Evolutionary conservation across 1,140 invertebrate species (phyloP), one percentile per base, ranked within the genome.

Genomic region (Oedothorax gibbosus): DNA sequence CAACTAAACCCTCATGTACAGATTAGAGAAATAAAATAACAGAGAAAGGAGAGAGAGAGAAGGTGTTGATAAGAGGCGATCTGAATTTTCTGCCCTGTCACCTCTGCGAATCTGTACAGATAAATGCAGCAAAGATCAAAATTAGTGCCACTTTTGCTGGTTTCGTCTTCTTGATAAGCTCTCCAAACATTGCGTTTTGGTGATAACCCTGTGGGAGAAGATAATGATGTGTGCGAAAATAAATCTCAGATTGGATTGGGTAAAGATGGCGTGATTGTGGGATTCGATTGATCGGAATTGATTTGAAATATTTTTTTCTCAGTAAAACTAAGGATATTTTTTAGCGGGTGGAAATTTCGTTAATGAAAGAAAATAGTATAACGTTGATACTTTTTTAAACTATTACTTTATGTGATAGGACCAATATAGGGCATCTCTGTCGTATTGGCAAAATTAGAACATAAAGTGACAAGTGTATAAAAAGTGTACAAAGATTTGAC

Each of bases 21-120:
- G 80, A 82, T 72, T 72, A 82, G 65, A 69, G 51, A 49, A 66
- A 53, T 66, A 80, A 57, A 69, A 51, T 57, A 81, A 82, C 12
- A 82, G 60, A 54, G 12, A 54, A 21, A 62, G 6, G 35, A 20
- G 53, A 72, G 15, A 14, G 35, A 62, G 53, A 20, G 53, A 71
- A 60, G 20, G 20, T 18, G 21, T 57, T 51, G 65, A 73, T 57
- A 57, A 71, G 60, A 62, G 20, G 6, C n/a, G 69, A 73, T 82
- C 69, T 64, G 49, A 51, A 72, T 72, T 82, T 82, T 82, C n/a
- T 82, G 80, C 80, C 53, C 80, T 64, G 80, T 82, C 80, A 72
- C 80, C 80, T 64, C 64, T n/a, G 51, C 50, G 21, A 12, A 8
- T 20, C n/a, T 21, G 21, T 2, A 14, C 9, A 60, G 10, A 73